Conservation (phyloP, 1,140 invertebrate species). For the Leptopilina boulardi region DNA sequence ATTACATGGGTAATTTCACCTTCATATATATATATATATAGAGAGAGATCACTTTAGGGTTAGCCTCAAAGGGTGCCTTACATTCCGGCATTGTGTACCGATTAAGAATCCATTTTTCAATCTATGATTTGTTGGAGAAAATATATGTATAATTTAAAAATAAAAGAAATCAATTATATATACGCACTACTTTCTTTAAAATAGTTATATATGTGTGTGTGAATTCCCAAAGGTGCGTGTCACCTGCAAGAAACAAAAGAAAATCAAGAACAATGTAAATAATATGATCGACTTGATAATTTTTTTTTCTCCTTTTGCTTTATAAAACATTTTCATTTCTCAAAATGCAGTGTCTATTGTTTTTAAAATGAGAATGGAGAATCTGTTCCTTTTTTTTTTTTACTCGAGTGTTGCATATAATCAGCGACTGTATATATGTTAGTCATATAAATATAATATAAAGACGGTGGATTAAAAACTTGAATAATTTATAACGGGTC, state of each 20-base stretch:
- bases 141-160: no score
- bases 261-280: no score
- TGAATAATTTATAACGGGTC: constrained; percentile 59
- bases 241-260: no score
- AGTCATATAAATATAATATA: background rate
- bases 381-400: background rate
- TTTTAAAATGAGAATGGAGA: no score
- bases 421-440: background rate
- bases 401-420: background rate
- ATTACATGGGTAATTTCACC: constrained; percentile 64
- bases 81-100: background rate
- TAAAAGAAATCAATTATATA: no score
- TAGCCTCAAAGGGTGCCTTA: constrained; percentile 36
- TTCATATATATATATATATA: background rate
- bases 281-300: no score
- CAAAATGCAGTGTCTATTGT: no score
- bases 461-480: constrained; percentile 40
- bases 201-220: no score
- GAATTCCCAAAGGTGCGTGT: no score
- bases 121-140: background rate
- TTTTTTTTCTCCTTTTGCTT: no score
- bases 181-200: no score
- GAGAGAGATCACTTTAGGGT: constrained; percentile 33
- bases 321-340: no score
- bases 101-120: background rate